These are phyloP conservation scores for Pan paniscus DNA, from an alignment of 2,113 vertebrate genomes.

Conservation along the genomic window DNA sequence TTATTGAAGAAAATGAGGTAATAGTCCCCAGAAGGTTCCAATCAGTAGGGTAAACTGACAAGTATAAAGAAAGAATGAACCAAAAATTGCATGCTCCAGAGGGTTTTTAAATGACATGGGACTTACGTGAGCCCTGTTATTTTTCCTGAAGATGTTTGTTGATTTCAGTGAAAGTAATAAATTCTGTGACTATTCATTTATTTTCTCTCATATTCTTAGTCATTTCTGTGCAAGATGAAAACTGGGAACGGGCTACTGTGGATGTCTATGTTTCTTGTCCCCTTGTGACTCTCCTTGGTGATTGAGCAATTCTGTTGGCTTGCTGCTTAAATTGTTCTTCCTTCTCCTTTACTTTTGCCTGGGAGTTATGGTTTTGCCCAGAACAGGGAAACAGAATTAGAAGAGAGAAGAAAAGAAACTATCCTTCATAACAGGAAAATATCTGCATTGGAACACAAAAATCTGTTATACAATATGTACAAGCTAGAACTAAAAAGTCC, in stretches of 20 bases:
- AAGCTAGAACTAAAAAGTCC: neutral
- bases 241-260: rapidly evolving
- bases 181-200: rapidly evolving
- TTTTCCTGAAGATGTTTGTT: neutral
- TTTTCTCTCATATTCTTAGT: neutral
- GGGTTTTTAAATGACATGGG: neutral
- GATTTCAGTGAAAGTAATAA: neutral
- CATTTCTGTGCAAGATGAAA: neutral
- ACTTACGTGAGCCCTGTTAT: too few relatives aligned
- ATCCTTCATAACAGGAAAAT: neutral
- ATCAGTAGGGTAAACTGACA: neutral
- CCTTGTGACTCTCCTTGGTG: neutral
- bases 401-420: neutral
- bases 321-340: neutral
- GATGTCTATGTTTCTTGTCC: neutral
- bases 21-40: neutral
- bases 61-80: neutral
- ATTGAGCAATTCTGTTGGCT: neutral
- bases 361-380: neutral
- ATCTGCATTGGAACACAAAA: rapidly evolving
- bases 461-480: neutral
- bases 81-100: neutral
- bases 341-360: neutral
- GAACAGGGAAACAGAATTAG: neutral
- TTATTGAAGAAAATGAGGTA: neutral